Percentiles rank a stretch among this genome's conserved stretches.
Conservation (phyloP, 1,140 invertebrate species). For the Achroia grisella region DNA sequence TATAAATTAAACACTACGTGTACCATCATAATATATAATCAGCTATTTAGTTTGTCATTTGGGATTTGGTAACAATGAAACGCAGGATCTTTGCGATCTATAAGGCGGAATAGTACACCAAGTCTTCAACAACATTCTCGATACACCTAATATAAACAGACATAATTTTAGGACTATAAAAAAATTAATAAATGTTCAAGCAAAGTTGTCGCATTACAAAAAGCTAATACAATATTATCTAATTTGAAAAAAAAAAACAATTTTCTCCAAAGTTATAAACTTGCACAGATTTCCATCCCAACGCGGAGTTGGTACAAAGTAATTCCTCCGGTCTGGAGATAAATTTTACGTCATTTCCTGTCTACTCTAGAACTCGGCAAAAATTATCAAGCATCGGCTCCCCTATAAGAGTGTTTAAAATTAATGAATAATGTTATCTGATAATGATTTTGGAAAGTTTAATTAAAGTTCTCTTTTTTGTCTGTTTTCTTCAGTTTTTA, state of each 20-base stretch:
- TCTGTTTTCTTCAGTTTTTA: conserved; percentile 51
- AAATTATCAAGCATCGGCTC: conserved; percentile 62
- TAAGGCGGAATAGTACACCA: no score
- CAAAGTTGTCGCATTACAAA: conserved; percentile 29
- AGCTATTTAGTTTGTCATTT: no score
- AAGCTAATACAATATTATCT: conserved; percentile 36
- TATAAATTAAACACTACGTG: no score
- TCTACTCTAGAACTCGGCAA: conserved; percentile 41
- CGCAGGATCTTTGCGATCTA: no score
- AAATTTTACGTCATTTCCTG: conserved; percentile 66
- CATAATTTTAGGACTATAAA: conserved; percentile 17
- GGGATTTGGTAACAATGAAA: no score
- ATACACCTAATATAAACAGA: conserved; percentile 14
- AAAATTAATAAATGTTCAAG: conserved; percentile 21
- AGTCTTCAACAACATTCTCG: no score
- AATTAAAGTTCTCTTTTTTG: conserved; percentile 67
- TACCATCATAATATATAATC: no score
- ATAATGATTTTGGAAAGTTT: conserved; percentile 68
- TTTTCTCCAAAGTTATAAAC: conserved; percentile 55
- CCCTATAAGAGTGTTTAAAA: conserved; percentile 59
- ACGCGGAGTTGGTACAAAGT: conserved; percentile 54
- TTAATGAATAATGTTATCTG: conserved; percentile 73
- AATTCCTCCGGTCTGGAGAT: conserved; percentile 60
- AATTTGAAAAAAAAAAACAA: conserved; percentile 43
- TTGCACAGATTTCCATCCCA: conserved; percentile 59